Conservation (phyloP, 2,113 vertebrate genomes). For the Helogale parvula region DNA sequence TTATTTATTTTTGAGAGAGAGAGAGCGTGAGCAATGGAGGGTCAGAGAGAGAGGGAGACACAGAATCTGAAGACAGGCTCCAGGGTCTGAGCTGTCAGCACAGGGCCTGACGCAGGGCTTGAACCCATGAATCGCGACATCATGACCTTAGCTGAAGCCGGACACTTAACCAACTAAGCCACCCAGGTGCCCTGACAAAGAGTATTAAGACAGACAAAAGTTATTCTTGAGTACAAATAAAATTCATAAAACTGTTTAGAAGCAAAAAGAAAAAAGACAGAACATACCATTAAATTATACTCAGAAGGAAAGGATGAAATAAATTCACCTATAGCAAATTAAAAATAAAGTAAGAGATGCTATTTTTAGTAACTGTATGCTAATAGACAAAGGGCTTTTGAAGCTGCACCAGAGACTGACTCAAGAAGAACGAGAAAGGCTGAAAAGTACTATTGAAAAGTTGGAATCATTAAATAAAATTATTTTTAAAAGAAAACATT, state of each 20-base stretch:
- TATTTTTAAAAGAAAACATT: conserved; percentile 47
- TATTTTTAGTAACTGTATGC: conserved; percentile 22
- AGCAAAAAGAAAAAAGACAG: neutral
- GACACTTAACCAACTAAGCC: too few species aligned
- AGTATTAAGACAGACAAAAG: neutral
- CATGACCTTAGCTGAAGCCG: too few species aligned
- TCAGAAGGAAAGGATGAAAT: conserved; percentile 29
- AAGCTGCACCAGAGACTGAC: neutral
- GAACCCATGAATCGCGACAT: too few species aligned
- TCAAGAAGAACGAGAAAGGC: neutral
- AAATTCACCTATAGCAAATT: neutral
- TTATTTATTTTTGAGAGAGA: too few species aligned
- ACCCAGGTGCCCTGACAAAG: neutral
- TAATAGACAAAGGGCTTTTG: neutral
- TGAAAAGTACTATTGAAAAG: neutral
- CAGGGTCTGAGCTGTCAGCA: too few species aligned
- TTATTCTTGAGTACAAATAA: conserved; percentile 6
- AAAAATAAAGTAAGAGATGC: neutral
- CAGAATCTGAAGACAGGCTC: too few species aligned
- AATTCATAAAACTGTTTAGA: conserved; percentile 2
- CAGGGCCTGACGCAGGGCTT: too few species aligned
- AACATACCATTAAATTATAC: neutral
- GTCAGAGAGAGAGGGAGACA: too few species aligned
- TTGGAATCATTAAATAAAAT: conserved; percentile 43
- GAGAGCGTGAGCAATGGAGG: too few species aligned